These are phyloP conservation scores for Agapornis roseicollis DNA, from an alignment of 2,113 vertebrate species.

Conservation along the genomic window DNA sequence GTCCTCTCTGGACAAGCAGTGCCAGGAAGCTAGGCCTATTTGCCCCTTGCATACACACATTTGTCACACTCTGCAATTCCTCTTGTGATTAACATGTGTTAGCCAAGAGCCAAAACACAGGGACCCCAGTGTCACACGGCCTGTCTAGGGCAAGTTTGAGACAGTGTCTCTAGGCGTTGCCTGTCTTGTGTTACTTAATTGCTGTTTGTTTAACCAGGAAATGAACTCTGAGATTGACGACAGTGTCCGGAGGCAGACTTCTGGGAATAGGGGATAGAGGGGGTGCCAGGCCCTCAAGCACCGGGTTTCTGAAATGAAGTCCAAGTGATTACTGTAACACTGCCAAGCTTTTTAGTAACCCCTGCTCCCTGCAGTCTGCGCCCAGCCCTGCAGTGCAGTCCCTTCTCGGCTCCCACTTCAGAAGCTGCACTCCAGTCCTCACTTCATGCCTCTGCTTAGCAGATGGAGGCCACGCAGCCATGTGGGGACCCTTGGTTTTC, in stretches of 20 bases:
- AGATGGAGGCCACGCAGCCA: neutral
- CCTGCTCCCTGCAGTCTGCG: neutral
- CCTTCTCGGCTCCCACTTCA: neutral
- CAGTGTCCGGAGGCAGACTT: constrained; percentile 57
- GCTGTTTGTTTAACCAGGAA: constrained; percentile 77
- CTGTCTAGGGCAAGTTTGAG: constrained; percentile 49
- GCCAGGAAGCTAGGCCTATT: neutral
- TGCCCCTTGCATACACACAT: neutral
- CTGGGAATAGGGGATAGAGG: constrained; percentile 48
- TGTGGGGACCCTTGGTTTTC: neutral
- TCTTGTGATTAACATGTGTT: constrained; percentile 42
- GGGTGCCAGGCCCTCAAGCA: neutral
- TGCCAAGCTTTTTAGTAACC: neutral
- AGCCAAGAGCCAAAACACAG: constrained; percentile 51
- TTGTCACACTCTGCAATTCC: neutral
- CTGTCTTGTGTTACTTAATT: constrained; percentile 71
- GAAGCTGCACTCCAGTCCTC: neutral
- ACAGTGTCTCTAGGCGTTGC: constrained; percentile 70
- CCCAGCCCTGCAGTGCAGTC: neutral
- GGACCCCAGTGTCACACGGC: constrained; percentile 58
- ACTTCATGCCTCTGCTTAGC: neutral
- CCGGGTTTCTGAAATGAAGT: neutral
- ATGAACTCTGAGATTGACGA: constrained; percentile 61
- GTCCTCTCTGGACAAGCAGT: neutral
- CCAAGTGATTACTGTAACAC: neutral